Evolutionary conservation across 2,797 vertebrate genomes (phyloP).

Genomic region (Danio albolineatus): DNA sequence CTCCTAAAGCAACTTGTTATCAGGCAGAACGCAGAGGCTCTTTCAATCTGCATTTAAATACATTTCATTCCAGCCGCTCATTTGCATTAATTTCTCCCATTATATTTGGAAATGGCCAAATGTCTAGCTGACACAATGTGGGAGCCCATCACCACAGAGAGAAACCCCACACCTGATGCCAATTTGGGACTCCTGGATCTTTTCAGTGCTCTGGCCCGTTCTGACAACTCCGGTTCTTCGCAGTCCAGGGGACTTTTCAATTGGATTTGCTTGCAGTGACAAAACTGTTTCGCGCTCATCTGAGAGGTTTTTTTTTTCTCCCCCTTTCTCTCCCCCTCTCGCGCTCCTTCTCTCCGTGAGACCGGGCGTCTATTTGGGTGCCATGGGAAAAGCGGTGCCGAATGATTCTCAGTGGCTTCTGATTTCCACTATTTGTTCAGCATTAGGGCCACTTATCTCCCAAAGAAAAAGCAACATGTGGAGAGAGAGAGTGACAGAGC

Average conservation of each 20-base stretch:
- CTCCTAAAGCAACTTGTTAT: conserved; percentile 99
- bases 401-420: conserved; percentile 99
- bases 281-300: conserved; percentile 90
- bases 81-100: conserved; percentile 99
- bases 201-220: conserved; percentile 89
- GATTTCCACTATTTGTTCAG: conserved; percentile 99
- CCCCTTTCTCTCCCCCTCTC: conserved; percentile 53
- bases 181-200: conserved; percentile 90
- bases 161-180: conserved; percentile 94
- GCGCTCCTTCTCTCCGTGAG: conserved; percentile 75
- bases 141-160: conserved; percentile 89
- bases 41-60: conserved; percentile 99
- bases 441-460: conserved; percentile 99
- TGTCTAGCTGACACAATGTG: conserved; percentile 95
- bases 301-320: conserved; percentile 63
- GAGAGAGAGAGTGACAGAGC: conserved; percentile 89
- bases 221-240: conserved; percentile 91
- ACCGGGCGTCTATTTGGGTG: conserved; percentile 93
- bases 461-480: conserved; percentile 99
- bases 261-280: conserved; percentile 97
- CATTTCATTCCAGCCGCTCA: conserved; percentile 97
- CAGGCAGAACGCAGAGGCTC: conserved; percentile 91
- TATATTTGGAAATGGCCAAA: conserved; percentile 98
- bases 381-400: conserved; percentile 98
- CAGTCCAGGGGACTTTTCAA: conserved; percentile 91